Base-by-base conservation (phyloP, 2,888 invertebrate species). In the Oasisia sp. region DNA sequence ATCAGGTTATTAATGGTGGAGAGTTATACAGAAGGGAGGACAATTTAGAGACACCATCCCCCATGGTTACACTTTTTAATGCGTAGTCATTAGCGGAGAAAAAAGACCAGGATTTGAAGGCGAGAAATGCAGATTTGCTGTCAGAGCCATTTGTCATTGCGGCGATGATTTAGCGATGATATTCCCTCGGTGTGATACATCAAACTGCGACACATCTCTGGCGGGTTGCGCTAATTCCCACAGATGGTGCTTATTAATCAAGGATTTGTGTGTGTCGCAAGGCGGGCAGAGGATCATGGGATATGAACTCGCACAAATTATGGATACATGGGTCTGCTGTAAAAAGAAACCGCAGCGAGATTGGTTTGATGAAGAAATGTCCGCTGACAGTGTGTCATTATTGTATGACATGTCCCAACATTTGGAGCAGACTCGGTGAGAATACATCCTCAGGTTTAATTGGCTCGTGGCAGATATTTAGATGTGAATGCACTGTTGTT, bases 291-390 rank as follows among this genome's bases (percentile, higher is more conserved):
- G 74, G 74, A 74, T n/a, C 74, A 27, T 19, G 74, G 74, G 74
- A 74, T 74, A 19, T 74, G 74, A 74, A 74, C 74, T 74, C 27
- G n/a, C 74, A n/a, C 74, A 74, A 74, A 74, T 74, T 74, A 74
- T n/a, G 74, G 74, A 74, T 74, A 74, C 74, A 74, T 19, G 19
- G 74, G 27, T 74, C 74, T n/a, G n/a, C 27, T 74, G n/a, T 14
- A 14, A 74, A 74, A 74, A 74, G 74, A n/a, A 74, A 74, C 74
- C 4, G 27, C 9, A 1, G 2, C 14, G 2, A 50, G 50, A 50
- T 50, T 50, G 50, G 8, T 50, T 50, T 9, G 50, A 50, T 50
- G 9, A 50, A 14, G 50, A 50, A 50, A 50, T 38, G 50, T 0
- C 50, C 50, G 8, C 50, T 9, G 50, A 5, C 50, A 50, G 50